These are phyloP conservation scores for Macrochelys suwanniensis DNA, from an alignment of 2,797 vertebrate species.

Conservation along the genomic window DNA sequence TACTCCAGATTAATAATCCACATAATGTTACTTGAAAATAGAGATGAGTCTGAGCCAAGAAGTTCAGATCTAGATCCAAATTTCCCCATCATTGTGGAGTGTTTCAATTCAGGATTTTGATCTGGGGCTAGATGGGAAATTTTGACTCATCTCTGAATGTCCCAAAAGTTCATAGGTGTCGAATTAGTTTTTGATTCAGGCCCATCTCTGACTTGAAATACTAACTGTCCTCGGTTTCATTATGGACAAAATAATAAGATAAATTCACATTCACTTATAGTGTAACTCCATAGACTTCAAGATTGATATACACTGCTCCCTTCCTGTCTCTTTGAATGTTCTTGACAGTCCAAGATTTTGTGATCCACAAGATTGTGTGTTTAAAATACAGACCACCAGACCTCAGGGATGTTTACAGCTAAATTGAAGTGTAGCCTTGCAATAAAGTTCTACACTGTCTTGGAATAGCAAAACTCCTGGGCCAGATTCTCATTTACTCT, in stretches of 20 bases:
- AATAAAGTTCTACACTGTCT: neutral
- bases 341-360: neutral
- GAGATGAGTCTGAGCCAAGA: neutral
- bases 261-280: neutral
- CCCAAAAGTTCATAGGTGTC: neutral
- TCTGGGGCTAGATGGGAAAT: neutral
- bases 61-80: neutral
- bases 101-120: neutral
- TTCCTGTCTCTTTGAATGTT: neutral
- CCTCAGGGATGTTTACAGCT: constrained; percentile 39
- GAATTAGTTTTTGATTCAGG: neutral
- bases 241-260: neutral
- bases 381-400: constrained; percentile 59
- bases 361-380: neutral
- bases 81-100: neutral
- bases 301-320: neutral
- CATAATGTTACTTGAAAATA: neutral
- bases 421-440: constrained; percentile 29
- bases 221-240: neutral
- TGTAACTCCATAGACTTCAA: neutral
- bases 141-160: neutral
- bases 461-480: constrained; percentile 37
- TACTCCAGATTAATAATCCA: neutral
- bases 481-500: neutral
- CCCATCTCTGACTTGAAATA: neutral